phyloP scores from a whole-genome alignment of 2,113 vertebrate species.

The Deroptyus accipitrinus region DNA sequence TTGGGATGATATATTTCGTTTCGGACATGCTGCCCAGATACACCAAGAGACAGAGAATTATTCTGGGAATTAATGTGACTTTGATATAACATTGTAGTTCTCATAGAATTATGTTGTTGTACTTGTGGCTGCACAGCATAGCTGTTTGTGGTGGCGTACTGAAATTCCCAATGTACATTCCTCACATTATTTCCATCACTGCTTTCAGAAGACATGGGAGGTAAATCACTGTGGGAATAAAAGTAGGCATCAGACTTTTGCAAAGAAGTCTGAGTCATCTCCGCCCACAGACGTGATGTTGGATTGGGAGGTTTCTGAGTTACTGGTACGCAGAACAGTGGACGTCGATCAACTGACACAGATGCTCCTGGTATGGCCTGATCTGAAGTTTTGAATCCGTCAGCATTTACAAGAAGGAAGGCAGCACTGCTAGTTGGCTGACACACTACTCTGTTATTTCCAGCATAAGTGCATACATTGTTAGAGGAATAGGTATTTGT shows the following conservation, averaged over 20 bases:
- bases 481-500: conserved; percentile 17
- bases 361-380: conserved; percentile 25
- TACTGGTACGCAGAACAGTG: not conserved
- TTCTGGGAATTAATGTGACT: not conserved
- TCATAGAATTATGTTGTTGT: conserved; percentile 5
- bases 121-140: conserved; percentile 23
- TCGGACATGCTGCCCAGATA: not conserved
- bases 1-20: conserved; percentile 6
- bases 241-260: not conserved
- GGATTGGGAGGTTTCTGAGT: not conserved
- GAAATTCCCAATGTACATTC: not conserved
- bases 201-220: not conserved
- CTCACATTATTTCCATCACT: not conserved
- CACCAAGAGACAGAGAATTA: not conserved
- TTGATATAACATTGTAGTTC: not conserved
- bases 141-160: not conserved
- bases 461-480: conserved; percentile 17
- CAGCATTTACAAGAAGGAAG: not conserved
- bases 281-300: not conserved
- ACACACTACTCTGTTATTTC: conserved; percentile 23
- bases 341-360: not conserved
- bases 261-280: conserved; percentile 34
- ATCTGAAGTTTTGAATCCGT: conserved; percentile 3
- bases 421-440: not conserved
- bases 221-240: not conserved